Evolutionary conservation across 2,888 invertebrate genomes (phyloP).

Genomic region (Drosophila algonquin): DNA sequence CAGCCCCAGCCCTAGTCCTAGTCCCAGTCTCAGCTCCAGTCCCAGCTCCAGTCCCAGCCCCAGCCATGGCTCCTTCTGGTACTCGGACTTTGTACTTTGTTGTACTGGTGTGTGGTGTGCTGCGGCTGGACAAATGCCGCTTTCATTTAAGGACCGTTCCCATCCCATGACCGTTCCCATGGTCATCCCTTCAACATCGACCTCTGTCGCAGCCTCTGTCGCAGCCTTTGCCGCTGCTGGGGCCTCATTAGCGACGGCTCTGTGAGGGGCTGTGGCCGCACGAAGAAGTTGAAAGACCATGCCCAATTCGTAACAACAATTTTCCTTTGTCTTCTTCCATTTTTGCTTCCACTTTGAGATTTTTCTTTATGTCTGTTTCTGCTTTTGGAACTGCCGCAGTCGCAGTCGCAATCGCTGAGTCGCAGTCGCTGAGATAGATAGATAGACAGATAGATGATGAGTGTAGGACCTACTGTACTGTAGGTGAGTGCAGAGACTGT

Average conservation of each 20-base stretch:
- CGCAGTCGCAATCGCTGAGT: not conserved
- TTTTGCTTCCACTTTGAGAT: not conserved
- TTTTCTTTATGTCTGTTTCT: not conserved
- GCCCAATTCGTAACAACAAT: constrained; percentile 11
- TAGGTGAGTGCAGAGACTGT: no score
- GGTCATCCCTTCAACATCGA: not conserved
- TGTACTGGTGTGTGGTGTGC: constrained; percentile 23
- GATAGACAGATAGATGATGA: no score
- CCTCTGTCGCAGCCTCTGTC: not conserved
- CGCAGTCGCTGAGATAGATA: not conserved
- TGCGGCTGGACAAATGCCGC: constrained; percentile 42
- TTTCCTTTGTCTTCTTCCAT: constrained; percentile 6
- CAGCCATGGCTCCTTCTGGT: not conserved
- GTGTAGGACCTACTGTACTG: no score
- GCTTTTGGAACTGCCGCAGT: not conserved
- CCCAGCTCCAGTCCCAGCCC: not conserved
- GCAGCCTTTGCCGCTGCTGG: not conserved
- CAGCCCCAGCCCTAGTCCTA: not conserved
- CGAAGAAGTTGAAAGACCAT: constrained; percentile 9
- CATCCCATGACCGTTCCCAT: no score
- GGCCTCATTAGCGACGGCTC: constrained; percentile 19
- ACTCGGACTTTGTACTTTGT: not conserved
- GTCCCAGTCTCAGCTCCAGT: not conserved
- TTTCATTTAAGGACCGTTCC: constrained; percentile 44
- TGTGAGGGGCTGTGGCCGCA: not conserved